phyloP scores from a whole-genome alignment of 2,797 vertebrate genomes.

The Geotria australis region DNA sequence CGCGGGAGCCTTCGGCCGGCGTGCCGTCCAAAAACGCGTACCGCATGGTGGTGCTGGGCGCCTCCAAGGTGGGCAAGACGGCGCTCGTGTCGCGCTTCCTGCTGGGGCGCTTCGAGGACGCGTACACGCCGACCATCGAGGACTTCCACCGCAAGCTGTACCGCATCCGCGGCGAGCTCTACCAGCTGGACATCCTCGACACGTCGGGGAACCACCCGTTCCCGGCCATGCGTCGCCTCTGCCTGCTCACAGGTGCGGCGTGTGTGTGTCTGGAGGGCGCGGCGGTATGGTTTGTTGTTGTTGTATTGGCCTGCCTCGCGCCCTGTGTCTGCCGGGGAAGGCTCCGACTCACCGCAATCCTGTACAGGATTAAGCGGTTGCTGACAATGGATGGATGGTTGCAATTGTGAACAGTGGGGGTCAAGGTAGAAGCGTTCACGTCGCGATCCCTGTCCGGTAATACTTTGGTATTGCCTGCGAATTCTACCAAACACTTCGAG shows the following conservation, averaged over 20 bases:
- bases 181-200: conserved; percentile 83
- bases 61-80: conserved; percentile 89
- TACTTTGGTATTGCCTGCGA: too few species aligned
- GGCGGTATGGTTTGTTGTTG: too few species aligned
- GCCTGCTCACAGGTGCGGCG: conserved; percentile 63
- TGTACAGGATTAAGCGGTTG: too few species aligned
- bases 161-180: conserved; percentile 72
- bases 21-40: conserved; percentile 86
- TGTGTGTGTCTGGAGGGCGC: too few species aligned
- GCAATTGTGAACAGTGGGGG: too few species aligned
- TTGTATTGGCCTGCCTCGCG: too few species aligned
- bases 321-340: too few species aligned
- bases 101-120: conserved; percentile 62
- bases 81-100: conserved; percentile 85
- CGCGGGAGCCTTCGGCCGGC: conserved; percentile 2
- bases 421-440: too few species aligned
- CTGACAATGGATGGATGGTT: too few species aligned
- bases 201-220: conserved; percentile 84
- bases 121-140: conserved; percentile 90
- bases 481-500: too few species aligned
- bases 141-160: conserved; percentile 97
- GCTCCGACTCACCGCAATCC: too few species aligned
- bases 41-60: conserved; percentile 82
- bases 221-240: conserved; percentile 80
- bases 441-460: too few species aligned